Evolutionary conservation across 2,888 invertebrate species (phyloP).

Genomic region (Drosophila bunnanda): DNA sequence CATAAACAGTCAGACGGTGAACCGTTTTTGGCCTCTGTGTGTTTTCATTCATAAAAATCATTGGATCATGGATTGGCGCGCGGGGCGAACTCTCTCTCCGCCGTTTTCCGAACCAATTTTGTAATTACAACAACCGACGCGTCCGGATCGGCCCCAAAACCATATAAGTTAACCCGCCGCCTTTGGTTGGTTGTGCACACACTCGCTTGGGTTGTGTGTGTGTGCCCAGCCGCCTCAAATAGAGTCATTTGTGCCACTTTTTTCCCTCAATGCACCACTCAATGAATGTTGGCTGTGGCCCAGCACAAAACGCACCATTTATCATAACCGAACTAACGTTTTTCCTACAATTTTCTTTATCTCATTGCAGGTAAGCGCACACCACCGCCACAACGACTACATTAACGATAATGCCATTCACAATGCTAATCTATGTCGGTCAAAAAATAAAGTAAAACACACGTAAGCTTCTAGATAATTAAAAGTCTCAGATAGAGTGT

Average conservation of each 20-base stretch:
- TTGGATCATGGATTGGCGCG: not conserved
- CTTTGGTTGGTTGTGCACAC: constrained; percentile 27
- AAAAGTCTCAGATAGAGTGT: constrained; percentile 25
- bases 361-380: constrained; percentile 69
- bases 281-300: constrained; percentile 31
- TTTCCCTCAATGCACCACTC: constrained; percentile 45
- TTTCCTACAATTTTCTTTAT: constrained; percentile 52
- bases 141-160: constrained; percentile 50
- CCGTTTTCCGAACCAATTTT: constrained; percentile 64
- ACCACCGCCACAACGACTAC: constrained; percentile 18
- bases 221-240: no score
- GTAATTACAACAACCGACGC: constrained; percentile 66
- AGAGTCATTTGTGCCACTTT: constrained; percentile 77
- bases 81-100: constrained; percentile 64
- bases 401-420: constrained; percentile 51
- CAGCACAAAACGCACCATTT: constrained; percentile 26
- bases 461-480: constrained; percentile 42
- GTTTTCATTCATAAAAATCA: constrained; percentile 76
- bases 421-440: constrained; percentile 65
- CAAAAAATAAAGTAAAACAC: constrained; percentile 32
- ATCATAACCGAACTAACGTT: constrained; percentile 35
- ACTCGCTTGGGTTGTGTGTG: no score
- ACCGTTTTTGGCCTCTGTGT: constrained; percentile 48
- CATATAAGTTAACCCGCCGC: constrained; percentile 43
- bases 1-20: constrained; percentile 62